Conservation (phyloP, 2,888 invertebrate genomes). For the Phyllotreta striolata region DNA sequence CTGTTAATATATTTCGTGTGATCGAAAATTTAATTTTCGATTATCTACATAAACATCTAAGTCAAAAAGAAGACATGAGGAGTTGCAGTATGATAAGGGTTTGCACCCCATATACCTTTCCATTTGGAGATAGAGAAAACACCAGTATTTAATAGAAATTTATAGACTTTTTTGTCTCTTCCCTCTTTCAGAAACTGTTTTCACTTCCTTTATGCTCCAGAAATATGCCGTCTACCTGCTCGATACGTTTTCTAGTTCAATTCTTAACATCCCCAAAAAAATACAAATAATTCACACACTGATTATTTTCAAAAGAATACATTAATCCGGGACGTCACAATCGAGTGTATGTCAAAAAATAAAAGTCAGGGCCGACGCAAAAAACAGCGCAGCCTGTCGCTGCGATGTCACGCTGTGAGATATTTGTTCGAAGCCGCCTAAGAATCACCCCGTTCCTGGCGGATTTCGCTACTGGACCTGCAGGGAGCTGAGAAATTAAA, state of each 20-base stretch:
- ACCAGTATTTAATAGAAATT: conserved; percentile 32
- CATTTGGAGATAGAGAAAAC: conserved; percentile 19
- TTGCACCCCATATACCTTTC: neutral
- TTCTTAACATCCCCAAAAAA: conserved; percentile 39
- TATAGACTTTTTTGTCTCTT: conserved; percentile 32
- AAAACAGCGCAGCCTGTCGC: conserved; percentile 52
- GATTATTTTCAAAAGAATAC: conserved; percentile 45
- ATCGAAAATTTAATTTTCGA: no score
- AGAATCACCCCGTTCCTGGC: conserved; percentile 47
- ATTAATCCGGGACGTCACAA: conserved; percentile 45
- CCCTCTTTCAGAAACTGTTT: conserved; percentile 31
- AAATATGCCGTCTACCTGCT: conserved; percentile 39
- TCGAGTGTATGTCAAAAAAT: conserved; percentile 41
- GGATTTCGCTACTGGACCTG: conserved; percentile 50
- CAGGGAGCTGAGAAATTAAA: conserved; percentile 53
- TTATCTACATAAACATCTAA: no score
- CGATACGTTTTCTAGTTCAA: conserved; percentile 33
- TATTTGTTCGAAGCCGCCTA: conserved; percentile 52
- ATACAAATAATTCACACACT: conserved; percentile 47
- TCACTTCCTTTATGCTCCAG: conserved; percentile 35
- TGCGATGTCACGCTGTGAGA: conserved; percentile 51
- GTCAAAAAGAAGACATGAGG: no score
- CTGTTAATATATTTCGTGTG: no score
- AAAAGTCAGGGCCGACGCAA: conserved; percentile 47
- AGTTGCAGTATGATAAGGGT: no score